phyloP scores from a whole-genome alignment of 2,797 vertebrate genomes.

The Gobionotothen gibberifrons region DNA sequence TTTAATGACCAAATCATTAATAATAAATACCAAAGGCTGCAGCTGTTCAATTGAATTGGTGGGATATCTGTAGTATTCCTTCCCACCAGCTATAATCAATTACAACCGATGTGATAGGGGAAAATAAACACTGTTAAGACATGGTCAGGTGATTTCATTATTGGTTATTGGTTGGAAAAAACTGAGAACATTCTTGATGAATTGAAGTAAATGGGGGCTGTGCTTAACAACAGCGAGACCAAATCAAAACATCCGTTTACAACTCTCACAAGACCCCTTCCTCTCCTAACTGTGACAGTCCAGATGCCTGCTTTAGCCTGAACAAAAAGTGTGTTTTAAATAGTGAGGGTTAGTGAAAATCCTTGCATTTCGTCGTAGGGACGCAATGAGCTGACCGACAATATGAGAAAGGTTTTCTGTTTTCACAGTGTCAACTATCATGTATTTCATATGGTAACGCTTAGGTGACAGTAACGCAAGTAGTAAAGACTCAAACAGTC shows the following conservation, averaged over 20 bases:
- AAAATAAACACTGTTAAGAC: neutral
- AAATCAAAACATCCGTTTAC: too few relatives aligned
- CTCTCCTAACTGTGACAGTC: too few relatives aligned
- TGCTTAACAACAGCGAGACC: too few relatives aligned
- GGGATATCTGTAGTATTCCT: neutral
- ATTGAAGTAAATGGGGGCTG: too few relatives aligned
- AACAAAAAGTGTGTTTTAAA: too few relatives aligned
- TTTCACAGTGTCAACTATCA: neutral
- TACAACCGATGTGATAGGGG: conserved; percentile 5
- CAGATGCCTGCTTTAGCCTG: too few relatives aligned
- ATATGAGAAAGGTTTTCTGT: too few relatives aligned
- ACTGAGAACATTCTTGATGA: too few relatives aligned
- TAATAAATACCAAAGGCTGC: neutral
- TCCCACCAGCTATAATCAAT: conserved; percentile 6
- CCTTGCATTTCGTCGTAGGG: too few relatives aligned
- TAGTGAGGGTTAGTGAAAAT: too few relatives aligned
- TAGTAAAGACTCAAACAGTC: neutral
- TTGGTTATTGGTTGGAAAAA: conserved; percentile 1
- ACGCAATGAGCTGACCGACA: too few relatives aligned
- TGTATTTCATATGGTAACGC: neutral
- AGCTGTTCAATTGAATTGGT: neutral
- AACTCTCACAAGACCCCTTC: too few relatives aligned
- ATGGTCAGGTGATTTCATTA: conserved; percentile 31
- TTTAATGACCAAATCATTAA: conserved; percentile 1
- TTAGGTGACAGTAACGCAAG: neutral